Conservation (phyloP, 2,113 vertebrate genomes). For the Hyla sarda region DNA sequence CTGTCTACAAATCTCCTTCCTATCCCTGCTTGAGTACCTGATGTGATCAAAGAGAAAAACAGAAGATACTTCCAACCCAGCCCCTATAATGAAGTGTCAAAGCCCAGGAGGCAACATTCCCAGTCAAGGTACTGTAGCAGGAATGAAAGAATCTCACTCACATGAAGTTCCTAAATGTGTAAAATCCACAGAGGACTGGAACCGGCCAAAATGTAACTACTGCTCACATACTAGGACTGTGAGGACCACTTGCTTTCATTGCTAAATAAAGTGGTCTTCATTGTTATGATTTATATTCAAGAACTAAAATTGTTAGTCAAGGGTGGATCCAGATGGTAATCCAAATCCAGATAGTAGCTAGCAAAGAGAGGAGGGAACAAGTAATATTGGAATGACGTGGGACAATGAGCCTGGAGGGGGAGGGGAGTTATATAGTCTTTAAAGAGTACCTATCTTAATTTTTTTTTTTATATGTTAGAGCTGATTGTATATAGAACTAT, state of each 20-base stretch:
- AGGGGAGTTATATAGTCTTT: not conserved
- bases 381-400: not conserved
- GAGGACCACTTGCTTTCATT: not conserved
- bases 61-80: not conserved
- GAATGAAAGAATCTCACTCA: conserved; percentile 7
- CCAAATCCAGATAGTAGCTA: not conserved
- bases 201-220: not conserved
- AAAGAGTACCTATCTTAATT: too few relatives aligned
- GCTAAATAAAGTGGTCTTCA: not conserved
- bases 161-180: conserved; percentile 5
- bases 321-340: not conserved
- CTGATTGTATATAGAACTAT: too few relatives aligned
- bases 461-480: too few relatives aligned
- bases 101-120: conserved; percentile 7
- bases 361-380: not conserved
- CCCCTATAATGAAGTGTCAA: conserved; percentile 20
- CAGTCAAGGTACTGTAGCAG: not conserved
- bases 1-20: not conserved
- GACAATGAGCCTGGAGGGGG: not conserved
- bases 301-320: not conserved
- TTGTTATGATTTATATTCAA: not conserved
- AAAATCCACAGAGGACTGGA: not conserved
- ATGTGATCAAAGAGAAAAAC: conserved; percentile 30
- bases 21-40: not conserved
- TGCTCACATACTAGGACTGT: not conserved